A percentile compares a stretch with the other conserved stretches of the same genome.
phyloP scores from a whole-genome alignment of 1,140 invertebrate species.

The Oscheius sp. region DNA sequence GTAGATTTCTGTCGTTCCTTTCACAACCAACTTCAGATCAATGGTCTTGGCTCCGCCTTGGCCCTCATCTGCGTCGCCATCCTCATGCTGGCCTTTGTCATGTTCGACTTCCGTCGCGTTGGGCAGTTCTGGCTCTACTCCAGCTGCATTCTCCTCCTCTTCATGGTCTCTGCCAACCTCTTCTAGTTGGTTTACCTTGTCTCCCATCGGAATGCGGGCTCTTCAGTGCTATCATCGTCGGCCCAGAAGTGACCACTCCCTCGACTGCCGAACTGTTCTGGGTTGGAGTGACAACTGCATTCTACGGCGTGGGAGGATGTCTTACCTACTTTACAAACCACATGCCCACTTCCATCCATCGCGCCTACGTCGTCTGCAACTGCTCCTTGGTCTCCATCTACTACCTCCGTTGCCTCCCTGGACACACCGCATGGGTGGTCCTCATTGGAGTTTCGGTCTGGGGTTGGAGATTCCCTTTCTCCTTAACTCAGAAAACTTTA shows the following conservation, averaged over 20 bases:
- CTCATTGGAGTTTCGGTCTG: conserved; percentile 45
- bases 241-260: background rate
- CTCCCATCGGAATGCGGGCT: background rate
- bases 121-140: conserved; percentile 43
- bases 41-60: conserved; percentile 44
- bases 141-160: conserved; percentile 45
- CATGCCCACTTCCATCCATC: conserved; percentile 34
- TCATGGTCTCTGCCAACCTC: conserved; percentile 40
- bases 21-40: conserved; percentile 37
- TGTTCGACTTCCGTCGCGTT: conserved; percentile 44
- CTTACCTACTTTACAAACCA: background rate
- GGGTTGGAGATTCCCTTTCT: conserved; percentile 39
- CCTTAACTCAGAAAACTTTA: conserved; percentile 24
- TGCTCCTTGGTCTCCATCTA: conserved; percentile 53
- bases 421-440: conserved; percentile 51
- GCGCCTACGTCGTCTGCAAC: conserved; percentile 49
- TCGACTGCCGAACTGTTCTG: background rate
- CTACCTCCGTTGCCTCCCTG: conserved; percentile 49
- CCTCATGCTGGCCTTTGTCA: conserved; percentile 46
- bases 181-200: conserved; percentile 23
- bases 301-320: background rate
- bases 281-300: background rate
- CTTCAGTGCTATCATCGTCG: conserved; percentile 11
- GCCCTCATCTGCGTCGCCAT: conserved; percentile 45
- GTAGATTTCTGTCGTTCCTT: conserved; percentile 21